phyloP scores from a whole-genome alignment of 2,113 vertebrate species.

The Sinocyclocheilus maitianheensis region DNA sequence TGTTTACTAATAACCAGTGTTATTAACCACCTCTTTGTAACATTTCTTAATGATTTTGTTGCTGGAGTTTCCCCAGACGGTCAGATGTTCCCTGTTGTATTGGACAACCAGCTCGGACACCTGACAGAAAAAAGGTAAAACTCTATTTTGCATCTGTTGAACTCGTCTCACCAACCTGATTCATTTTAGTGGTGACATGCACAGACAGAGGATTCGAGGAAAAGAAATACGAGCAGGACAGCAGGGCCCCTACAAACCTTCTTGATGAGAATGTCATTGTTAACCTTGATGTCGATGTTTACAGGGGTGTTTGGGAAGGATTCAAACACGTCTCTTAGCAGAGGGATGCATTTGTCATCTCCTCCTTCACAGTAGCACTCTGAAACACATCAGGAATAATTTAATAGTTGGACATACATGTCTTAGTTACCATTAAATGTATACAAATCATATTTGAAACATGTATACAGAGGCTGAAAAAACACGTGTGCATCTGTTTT shows the following conservation, averaged over 20 bases:
- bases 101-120: conserved; percentile 90
- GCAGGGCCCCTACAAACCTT: conserved; percentile 78
- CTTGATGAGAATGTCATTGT: conserved; percentile 87
- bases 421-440: not conserved
- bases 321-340: conserved; percentile 92
- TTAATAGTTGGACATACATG: not conserved
- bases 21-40: conserved; percentile 84
- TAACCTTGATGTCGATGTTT: conserved; percentile 97
- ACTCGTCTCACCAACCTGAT: not conserved
- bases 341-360: conserved; percentile 89
- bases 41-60: conserved; percentile 91
- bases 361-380: conserved; percentile 87
- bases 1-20: not conserved
- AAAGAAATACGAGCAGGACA: not conserved
- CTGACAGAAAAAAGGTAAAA: conserved; percentile 67
- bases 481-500: not conserved
- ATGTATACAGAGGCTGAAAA: not conserved
- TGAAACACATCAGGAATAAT: conserved; percentile 57
- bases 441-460: not conserved
- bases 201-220: conserved; percentile 27
- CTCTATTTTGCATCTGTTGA: not conserved
- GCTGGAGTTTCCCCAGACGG: conserved; percentile 93
- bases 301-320: conserved; percentile 91
- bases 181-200: not conserved
- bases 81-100: conserved; percentile 88